phyloP scores from a whole-genome alignment of 2,113 vertebrate species.

The Elanoides forficatus region DNA sequence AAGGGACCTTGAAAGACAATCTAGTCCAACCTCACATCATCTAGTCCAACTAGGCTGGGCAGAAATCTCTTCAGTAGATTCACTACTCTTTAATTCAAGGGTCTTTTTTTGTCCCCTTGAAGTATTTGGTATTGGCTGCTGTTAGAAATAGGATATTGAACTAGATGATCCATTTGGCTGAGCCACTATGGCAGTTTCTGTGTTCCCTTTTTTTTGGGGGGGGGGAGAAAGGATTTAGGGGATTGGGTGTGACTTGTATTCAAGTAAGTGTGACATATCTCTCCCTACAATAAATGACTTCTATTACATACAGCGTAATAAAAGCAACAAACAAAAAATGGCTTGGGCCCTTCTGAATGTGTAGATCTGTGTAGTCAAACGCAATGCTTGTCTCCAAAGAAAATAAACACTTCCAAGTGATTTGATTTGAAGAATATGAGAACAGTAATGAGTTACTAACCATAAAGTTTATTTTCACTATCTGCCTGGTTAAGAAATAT shows the following conservation, averaged over 20 bases:
- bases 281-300: not conserved
- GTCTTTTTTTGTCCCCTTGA: not conserved
- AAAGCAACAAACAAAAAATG: not conserved
- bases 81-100: not conserved
- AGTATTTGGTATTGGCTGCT: not conserved
- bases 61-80: not conserved
- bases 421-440: not conserved
- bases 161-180: not conserved
- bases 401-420: not conserved
- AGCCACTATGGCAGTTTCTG: not conserved
- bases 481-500: not conserved
- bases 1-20: not conserved
- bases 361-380: not conserved
- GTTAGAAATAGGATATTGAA: not conserved
- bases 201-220: not conserved
- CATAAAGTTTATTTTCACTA: not conserved
- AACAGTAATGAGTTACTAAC: not conserved
- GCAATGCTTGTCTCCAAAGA: not conserved
- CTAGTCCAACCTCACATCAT: not conserved
- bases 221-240: not conserved
- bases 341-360: not conserved
- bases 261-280: not conserved
- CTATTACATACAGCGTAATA: fast-evolving
- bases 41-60: not conserved
- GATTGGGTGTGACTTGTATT: not conserved